A percentile compares a stretch with the other conserved stretches of the same genome.
Conservation (phyloP, 2,797 vertebrate species). For the Podarcis lilfordi region DNA sequence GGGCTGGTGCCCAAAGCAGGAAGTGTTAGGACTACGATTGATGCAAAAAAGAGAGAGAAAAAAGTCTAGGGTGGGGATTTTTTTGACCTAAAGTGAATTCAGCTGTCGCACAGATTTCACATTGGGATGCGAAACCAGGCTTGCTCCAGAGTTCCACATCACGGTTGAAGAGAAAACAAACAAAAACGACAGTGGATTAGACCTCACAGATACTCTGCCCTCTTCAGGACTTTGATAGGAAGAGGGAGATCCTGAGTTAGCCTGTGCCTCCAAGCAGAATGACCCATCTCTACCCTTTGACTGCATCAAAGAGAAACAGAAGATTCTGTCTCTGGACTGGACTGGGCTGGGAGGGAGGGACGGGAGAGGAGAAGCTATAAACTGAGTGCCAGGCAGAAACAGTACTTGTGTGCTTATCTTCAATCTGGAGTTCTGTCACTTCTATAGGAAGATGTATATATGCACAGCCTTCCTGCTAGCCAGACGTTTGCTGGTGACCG, state of each 20-base stretch:
- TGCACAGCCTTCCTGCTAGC: not conserved
- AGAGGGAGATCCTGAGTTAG: not conserved
- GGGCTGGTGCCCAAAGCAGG: not conserved
- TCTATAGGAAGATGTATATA: not conserved
- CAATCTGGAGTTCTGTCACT: not conserved
- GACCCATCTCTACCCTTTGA: not conserved
- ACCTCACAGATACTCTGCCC: conserved; percentile 4
- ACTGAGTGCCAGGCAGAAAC: not conserved
- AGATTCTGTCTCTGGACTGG: not conserved
- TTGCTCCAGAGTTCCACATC: conserved; percentile 10
- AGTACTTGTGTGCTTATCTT: not conserved
- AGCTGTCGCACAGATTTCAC: not conserved
- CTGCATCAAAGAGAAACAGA: not conserved
- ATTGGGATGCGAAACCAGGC: conserved; percentile 6
- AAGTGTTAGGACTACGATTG: not conserved
- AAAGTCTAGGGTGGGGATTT: not conserved
- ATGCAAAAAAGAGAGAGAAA: not conserved
- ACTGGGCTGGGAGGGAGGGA: not conserved
- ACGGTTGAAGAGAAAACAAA: not conserved
- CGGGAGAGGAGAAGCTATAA: not conserved
- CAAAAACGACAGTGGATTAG: not conserved
- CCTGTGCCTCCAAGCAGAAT: not conserved
- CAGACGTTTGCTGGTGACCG: not conserved
- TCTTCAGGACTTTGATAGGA: conserved; percentile 2
- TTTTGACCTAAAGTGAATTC: conserved; percentile 20